Evolutionary conservation across 2,113 vertebrate genomes (phyloP).

Genomic region (Alligator mississippiensis): DNA sequence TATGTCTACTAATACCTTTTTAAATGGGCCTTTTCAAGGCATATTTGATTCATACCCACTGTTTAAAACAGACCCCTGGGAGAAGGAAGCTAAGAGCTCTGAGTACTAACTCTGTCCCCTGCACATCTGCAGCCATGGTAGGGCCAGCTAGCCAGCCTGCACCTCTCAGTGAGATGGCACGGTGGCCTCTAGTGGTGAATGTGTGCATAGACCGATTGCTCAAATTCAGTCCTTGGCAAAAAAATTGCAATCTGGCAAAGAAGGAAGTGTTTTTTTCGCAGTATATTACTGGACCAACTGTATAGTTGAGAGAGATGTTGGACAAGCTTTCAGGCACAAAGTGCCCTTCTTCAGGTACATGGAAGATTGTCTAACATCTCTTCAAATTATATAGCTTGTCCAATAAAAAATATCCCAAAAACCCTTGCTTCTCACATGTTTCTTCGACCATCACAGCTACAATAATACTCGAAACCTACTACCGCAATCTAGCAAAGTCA

Average conservation of each 20-base stretch:
- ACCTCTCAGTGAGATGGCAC: neutral
- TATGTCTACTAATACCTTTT: neutral
- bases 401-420: too few species aligned
- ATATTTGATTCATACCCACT: neutral
- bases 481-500: neutral
- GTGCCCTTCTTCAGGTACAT: too few species aligned
- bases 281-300: too few species aligned
- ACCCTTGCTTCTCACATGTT: too few species aligned
- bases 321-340: too few species aligned
- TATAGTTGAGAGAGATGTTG: too few species aligned
- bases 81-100: neutral
- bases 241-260: neutral
- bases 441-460: too few species aligned
- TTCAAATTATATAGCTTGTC: too few species aligned
- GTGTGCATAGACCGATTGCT: neutral
- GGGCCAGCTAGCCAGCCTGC: neutral
- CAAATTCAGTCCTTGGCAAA: neutral
- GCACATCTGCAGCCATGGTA: neutral
- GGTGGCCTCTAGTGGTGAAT: conserved; percentile 13
- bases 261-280: neutral
- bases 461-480: too few species aligned
- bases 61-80: too few species aligned
- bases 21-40: neutral
- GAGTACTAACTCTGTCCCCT: neutral
- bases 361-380: too few species aligned